Evolutionary conservation across 2,888 invertebrate genomes (phyloP), one percentile per base, ranked within the genome.

Genomic region (Dolichopus griseipennis): DNA sequence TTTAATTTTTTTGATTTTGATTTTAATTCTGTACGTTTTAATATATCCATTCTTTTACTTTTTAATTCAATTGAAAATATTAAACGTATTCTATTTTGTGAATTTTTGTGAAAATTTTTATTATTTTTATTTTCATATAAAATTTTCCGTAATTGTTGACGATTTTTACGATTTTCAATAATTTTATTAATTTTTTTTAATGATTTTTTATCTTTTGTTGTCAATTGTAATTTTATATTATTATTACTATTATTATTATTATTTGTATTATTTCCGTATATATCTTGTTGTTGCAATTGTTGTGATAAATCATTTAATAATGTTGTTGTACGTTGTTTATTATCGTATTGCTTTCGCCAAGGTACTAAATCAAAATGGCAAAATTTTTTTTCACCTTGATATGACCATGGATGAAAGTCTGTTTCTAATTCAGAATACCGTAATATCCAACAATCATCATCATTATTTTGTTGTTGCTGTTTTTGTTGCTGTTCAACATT

Each of bases 1-100:
- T 43, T 15, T 52, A 18, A 18, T 52, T 52, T 52, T 52, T 52
- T 52, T 15, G n/a, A 18, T 52, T 52, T 52, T 52, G 52, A 52
- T 52, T 52, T 52, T 18, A 22, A 62, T 62, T 27, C 62, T 20
- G 22, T 69, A 65, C 76, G 77, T 1, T 77, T 76, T 66, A 80
- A 74, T 65, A 80, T 71, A 72, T 78, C 79, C 79, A 80, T 79
- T 70, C 76, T 77, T 69, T 76, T 79, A 72, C 79, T 79, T 4
- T 87, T 83, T 81, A 89, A 83, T 69, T 89, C 83, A 70, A 90
- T 79, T 15, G 88, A 87, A 73, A 89, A 80, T 85, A 89, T 87
- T 65, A 89, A 85, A 20, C 89, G 82, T 22, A 89, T 85, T 68
- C 87, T n/a, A n/a, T n/a, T n/a, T 83, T 33, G 89, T 85, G 88